Evolutionary conservation across 2,797 vertebrate genomes (phyloP), one percentile per base, ranked within the genome.

Genomic region (Threskiornis aethiopicus): DNA sequence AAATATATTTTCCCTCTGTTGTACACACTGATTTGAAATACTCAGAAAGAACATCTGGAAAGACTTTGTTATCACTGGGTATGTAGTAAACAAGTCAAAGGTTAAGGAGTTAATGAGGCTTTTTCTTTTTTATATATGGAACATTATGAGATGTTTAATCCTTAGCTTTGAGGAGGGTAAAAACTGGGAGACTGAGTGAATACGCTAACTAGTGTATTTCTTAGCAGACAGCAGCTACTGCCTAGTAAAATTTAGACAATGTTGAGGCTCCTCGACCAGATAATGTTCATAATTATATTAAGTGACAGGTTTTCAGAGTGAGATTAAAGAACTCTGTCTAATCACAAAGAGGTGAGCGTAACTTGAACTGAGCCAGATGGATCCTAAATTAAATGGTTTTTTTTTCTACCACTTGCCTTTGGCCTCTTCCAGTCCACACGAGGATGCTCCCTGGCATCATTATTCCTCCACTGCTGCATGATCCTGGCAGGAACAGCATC

Each of bases 401-500:
- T 86, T 91, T 95, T 95, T 29, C 58, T 66, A 73, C 39, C 84
- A 96, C 95, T 95, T 98, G 99, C 99, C 98, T 99, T 99, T 76
- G 99, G 99, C 88, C 98, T 98, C 94, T 98, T 99, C 97, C 99
- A 99, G 96, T 98, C 98, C 77, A 99, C 98, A 95, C 99, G 99
- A 88, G 99, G 98, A 87, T 98, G 98, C 73, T 99, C 99, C 88
- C 99, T 99, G 76, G 98, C 99, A 78, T 99, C 99, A 15, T 99
- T 99, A 73, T 98, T 99, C 97, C 99, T 98, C 99, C 99, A 99
- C 93, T 99, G 99, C 85, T 99, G 99, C 97, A 99, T 98, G 62
- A 99, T 98, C 42, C 98, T 98, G 93, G 99, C 99, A 1, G 99
- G 98, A 33, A 97, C 97, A 25, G 98, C 97, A 57, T 99, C 99